These are phyloP conservation scores for Acanthosepion lycidas DNA, from an alignment of 2,888 invertebrate species.

Conservation along the genomic window DNA sequence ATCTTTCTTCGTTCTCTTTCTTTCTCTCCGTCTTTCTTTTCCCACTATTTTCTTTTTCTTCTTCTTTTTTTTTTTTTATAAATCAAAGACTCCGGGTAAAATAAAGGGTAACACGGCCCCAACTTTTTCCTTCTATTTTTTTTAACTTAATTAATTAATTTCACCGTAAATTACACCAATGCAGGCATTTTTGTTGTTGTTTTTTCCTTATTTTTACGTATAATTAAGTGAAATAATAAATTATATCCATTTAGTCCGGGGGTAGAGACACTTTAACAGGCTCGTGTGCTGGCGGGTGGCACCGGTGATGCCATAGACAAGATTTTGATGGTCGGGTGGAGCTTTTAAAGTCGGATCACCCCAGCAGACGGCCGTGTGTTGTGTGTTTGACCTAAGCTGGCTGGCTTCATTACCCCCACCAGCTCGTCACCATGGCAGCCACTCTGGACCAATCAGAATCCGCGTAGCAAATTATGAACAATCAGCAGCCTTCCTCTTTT, in stretches of 20 bases:
- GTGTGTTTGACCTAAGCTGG: background rate
- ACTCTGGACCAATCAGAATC: slow-evolving; percentile 11
- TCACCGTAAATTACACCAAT: background rate
- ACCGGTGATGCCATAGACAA: background rate
- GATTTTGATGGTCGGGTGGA: slow-evolving; percentile 22
- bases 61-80: background rate
- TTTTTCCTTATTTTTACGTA: background rate
- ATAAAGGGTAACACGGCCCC: background rate
- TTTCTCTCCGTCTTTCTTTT: background rate
- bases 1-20: background rate
- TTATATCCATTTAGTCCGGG: background rate
- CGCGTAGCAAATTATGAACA: slow-evolving; percentile 23
- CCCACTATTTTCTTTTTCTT: background rate
- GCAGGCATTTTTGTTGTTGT: background rate
- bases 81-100: background rate
- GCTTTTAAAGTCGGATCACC: slow-evolving; percentile 11
- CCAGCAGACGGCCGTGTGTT: background rate
- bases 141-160: background rate
- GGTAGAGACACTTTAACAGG: background rate
- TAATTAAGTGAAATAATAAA: background rate
- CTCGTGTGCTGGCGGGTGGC: background rate
- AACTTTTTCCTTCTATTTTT: background rate
- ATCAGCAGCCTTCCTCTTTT: slow-evolving; percentile 9
- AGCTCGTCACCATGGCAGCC: slow-evolving; percentile 22
- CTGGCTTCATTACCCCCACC: slow-evolving; percentile 18